phyloP scores from a whole-genome alignment of 2,888 invertebrate genomes.

The Tenthredo mesomela region DNA sequence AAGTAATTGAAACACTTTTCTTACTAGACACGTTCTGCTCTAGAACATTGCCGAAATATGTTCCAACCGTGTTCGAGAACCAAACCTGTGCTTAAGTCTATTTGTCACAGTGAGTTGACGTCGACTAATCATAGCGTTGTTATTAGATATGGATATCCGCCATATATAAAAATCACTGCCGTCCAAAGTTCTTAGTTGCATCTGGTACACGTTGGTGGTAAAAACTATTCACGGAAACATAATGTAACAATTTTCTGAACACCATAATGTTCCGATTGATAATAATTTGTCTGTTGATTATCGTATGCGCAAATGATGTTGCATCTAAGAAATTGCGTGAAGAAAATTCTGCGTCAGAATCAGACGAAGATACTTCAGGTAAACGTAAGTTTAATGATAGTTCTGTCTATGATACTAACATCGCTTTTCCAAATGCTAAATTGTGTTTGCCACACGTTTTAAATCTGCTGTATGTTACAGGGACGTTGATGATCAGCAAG shows the following conservation, averaged over 20 bases:
- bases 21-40: constrained; percentile 51
- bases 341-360: not conserved
- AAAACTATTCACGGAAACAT: not conserved
- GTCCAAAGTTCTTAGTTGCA: not conserved
- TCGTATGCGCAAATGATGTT: not conserved
- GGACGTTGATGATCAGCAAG: constrained; percentile 64
- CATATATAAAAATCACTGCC: constrained; percentile 38
- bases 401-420: not conserved
- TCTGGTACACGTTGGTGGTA: not conserved
- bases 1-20: constrained; percentile 19
- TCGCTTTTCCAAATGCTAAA: not conserved
- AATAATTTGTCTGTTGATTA: constrained; percentile 10
- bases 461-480: constrained; percentile 56
- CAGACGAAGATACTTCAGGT: constrained; percentile 59
- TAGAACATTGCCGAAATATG: constrained; percentile 40
- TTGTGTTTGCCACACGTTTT: not conserved
- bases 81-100: constrained; percentile 63
- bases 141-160: constrained; percentile 14
- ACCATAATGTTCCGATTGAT: constrained; percentile 25
- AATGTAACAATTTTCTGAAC: constrained; percentile 19
- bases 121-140: constrained; percentile 57
- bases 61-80: not conserved
- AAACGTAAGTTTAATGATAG: constrained; percentile 63
- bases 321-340: not conserved
- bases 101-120: constrained; percentile 63